Evolutionary conservation across 2,113 vertebrate species (phyloP), one percentile per base, ranked within the genome.

Genomic region (Zosterops lateralis): DNA sequence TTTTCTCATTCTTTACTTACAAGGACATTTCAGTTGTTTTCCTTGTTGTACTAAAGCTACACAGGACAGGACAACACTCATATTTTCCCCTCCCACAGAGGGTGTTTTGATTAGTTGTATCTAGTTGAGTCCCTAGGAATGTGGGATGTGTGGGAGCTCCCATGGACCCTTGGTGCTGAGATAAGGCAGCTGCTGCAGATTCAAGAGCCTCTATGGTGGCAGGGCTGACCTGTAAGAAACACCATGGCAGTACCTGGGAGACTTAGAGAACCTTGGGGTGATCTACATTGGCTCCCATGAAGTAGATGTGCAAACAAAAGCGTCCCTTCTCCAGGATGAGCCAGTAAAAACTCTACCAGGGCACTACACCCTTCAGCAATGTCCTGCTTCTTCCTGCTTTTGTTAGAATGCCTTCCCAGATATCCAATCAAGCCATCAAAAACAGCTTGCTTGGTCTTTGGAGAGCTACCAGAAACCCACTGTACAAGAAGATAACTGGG

Each of bases 1-100:
- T 92, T 84, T 86, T 70, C 31, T 72, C 66, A 12, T 51, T 88
- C 64, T 77, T 71, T 74, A 88, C 64, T 86, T 79, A 80, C 50
- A 94, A 91, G 85, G 85, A 91, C 56, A 68, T 78, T 92, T 83
- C 45, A 58, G 67, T 89, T 94, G 80, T 87, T 96, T 96, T 84
- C 64, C 16, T 85, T 60, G 83, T 86, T 81, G 71, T 71, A 51
- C 79, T 83, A 77, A 77, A 86, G 67, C 64, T 92, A 80, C 45
- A 34, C 42, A 77, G 38, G 42, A 76, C 42, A 70, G 64, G 82
- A 83, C 42, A 86, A 80, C 40, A 57, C 13, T 79, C 6, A 3
- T 22, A 48, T 89, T 83, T 88, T 66, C 28, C n/a, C 42, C 60
- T 90, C 81, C 56, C 57, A 77, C 78, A 84, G 24, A 29, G 14